Base-by-base conservation (phyloP, 2,113 vertebrate species). In the Phrynocephalus versicolor region DNA sequence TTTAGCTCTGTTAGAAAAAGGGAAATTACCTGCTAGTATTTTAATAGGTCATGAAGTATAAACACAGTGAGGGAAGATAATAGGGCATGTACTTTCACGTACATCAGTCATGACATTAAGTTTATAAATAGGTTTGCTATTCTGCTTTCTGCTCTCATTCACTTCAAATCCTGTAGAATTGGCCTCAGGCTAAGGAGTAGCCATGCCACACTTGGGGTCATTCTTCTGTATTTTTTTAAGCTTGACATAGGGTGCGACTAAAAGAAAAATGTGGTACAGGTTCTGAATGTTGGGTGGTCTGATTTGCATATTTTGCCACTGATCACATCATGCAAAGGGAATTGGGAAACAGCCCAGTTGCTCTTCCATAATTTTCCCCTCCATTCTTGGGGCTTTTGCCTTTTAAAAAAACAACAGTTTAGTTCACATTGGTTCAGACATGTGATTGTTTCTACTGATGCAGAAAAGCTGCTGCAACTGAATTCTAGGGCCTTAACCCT, bases 71-170 rank as follows among this genome's bases (percentile, higher is more conserved):
- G 7, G 75, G 57, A 76, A 81, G 37, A 57, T 90, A 78, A 76
- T 80, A 80, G 70, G 82, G 88, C 0, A 0, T 85, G 88, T 85
- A 89, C 88, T 78, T 37, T 92, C 85, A 83, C 90, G 93, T 90
- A 65, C 82, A 89, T 83, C 75, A 86, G 85, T 84, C 1, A 5
- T 0, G 6, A 84, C 79, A 73, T 90, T 93, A 67, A 51, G 45
- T 82, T 71, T 87, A 25, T 55, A 91, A 89, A 88, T 39, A 84
- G 10, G 57, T 91, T 93, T 91, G 86, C 88, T 60, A 25, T 79
- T 89, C 33, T 84, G 25, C 35, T 88, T 86, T 85, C 78, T 67
- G 55, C 64, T 75, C 57, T 88, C 51, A 77, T 14, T 33, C 85
- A 39, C 77, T 84, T 93, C 58, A 91, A 82, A 91, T 84, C 62